Conservation (phyloP, 2,113 vertebrate species). For the Pollachius pollachius region DNA sequence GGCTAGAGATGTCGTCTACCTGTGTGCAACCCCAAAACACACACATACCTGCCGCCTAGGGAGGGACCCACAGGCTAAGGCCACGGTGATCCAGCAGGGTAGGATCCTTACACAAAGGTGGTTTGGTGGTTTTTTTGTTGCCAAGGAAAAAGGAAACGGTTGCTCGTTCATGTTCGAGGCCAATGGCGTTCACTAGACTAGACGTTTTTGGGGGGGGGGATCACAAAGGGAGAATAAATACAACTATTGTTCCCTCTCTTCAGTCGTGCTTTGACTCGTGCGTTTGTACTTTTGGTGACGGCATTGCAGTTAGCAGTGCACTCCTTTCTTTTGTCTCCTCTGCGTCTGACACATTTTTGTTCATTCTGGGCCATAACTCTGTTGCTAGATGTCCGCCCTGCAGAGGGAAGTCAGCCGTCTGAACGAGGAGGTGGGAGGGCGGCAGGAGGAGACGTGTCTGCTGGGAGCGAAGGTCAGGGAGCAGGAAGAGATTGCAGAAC, state of each 20-base stretch:
- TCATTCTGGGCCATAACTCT: slow-evolving; percentile 6
- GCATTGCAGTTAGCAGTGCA: background rate
- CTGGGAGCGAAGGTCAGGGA: slow-evolving; percentile 57
- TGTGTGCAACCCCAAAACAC: no score
- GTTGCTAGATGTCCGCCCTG: slow-evolving; percentile 52
- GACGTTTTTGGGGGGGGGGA: no score
- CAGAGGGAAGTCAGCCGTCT: slow-evolving; percentile 65
- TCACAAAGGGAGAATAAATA: no score
- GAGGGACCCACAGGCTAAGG: no score
- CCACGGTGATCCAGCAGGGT: no score
- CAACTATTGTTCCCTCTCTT: background rate
- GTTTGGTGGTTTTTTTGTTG: no score
- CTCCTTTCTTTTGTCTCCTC: slow-evolving; percentile 47
- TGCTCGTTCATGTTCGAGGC: no score
- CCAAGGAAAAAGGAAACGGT: no score
- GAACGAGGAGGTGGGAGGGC: slow-evolving; percentile 59
- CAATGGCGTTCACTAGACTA: no score
- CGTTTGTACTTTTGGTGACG: background rate
- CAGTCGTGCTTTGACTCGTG: background rate
- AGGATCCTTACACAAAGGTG: no score
- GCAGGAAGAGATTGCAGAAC: slow-evolving; percentile 59
- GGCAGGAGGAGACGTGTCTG: slow-evolving; percentile 53
- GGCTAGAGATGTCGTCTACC: no score
- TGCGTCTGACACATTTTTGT: slow-evolving; percentile 48
- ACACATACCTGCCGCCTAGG: no score